A percentile compares a stretch with the other conserved stretches of the same genome.
Conservation (phyloP, 1,140 invertebrate genomes). For the Drosophila bifasciata region DNA sequence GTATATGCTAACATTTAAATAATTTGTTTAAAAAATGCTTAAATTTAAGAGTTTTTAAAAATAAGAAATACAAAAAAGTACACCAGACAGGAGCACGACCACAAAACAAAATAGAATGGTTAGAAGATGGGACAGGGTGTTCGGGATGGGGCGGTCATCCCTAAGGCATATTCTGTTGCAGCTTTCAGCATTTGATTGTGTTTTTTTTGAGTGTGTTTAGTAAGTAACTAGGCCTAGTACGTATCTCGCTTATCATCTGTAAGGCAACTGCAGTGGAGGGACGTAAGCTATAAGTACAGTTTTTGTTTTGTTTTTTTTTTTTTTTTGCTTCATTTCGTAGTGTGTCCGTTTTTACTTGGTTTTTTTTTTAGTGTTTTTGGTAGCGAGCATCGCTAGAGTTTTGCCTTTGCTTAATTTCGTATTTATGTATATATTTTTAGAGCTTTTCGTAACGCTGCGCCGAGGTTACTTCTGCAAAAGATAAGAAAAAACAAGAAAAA, state of each 20-base stretch:
- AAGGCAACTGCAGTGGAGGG: background rate
- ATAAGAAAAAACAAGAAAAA: slow-evolving; percentile 66
- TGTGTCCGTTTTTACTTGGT: slow-evolving; percentile 34
- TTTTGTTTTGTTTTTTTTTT: slow-evolving; percentile 18
- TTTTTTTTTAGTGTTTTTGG: slow-evolving; percentile 48
- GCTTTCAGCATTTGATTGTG: slow-evolving; percentile 34
- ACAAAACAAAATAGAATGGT: slow-evolving; percentile 8
- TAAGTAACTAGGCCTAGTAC: slow-evolving; percentile 72
- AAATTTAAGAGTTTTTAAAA: slow-evolving; percentile 55
- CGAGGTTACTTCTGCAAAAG: slow-evolving; percentile 94
- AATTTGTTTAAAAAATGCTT: slow-evolving; percentile 65
- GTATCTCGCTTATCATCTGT: slow-evolving; percentile 26
- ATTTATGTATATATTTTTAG: slow-evolving; percentile 84
- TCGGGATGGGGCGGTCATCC: no score
- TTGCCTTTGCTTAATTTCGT: slow-evolving; percentile 23
- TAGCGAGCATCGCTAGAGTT: slow-evolving; percentile 64
- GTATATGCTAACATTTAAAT: slow-evolving; percentile 63
- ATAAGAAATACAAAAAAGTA: slow-evolving; percentile 53
- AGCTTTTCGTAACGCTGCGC: slow-evolving; percentile 95
- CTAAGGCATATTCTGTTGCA: slow-evolving; percentile 51
- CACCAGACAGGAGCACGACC: slow-evolving; percentile 30
- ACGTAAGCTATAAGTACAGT: slow-evolving; percentile 69
- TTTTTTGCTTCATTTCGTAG: slow-evolving; percentile 51
- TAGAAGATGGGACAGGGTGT: no score
- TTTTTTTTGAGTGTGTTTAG: slow-evolving; percentile 11